Base-by-base conservation (phyloP, 2,113 vertebrate genomes). In the Peromyscus leucopus region DNA sequence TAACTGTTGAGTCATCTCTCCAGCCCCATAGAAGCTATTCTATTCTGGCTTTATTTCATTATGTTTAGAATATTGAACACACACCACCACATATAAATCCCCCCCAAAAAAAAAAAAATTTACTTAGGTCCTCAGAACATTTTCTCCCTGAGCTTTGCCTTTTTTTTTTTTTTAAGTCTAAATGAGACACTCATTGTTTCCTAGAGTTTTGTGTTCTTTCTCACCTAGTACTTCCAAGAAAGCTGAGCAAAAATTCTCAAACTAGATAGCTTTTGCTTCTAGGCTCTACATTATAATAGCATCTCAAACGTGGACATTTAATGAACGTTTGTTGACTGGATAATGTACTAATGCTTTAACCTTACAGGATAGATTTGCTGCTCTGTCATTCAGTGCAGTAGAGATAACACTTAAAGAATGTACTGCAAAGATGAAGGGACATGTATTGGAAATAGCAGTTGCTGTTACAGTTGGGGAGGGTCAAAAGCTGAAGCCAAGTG, bases 81-180 rank as follows among this genome's bases (percentile, higher is more conserved):
- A 55, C 78, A 69, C 33, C 88, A 67, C 65, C 24, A 65, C 63
- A 42, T 7, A 48, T 26, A 65, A 28, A 10, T 28, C 16, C 15
- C 67, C 31, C 15, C 33, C 63, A 90, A 78, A 83, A 17, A 93
- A 71, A 92, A 78, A 83, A 17, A n/a, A n/a, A n/a, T n/a, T 94
- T 22, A 19, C 36, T 93, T 39, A 57, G 2, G 51, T 65, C 8
- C 8, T 89, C 16, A 67, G 42, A 57, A 74, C 36, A 55, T 89
- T 79, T 72, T 86, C 65, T 93, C 5, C 2, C 3, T 84, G 36
- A n/a, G 26, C 17, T 93, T 78, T 67, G 7, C 55, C 21, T 0
- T 63, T 33, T 63, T 63, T 63, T 33, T 79, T 28, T 79, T 93
- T 96, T 69, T 69, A 69, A 78, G 89, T 94, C 8, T 63, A 55